Evolutionary conservation across 2,888 invertebrate species (phyloP).

Genomic region (Polydrusus cervinus): DNA sequence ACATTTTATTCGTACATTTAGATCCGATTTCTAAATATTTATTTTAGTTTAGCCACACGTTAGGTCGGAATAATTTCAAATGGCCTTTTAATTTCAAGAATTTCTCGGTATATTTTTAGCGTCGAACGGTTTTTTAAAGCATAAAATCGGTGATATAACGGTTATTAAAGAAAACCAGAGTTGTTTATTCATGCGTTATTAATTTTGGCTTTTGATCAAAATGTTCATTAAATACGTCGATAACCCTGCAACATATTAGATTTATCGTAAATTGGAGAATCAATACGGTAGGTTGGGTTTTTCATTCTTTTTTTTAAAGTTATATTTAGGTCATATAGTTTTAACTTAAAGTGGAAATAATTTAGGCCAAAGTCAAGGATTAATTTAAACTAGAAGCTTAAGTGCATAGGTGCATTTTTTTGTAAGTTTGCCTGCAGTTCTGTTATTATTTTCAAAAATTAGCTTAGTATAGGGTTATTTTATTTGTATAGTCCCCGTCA

Average conservation of each 20-base stretch:
- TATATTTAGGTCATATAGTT: constrained; percentile 3
- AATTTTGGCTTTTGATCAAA: constrained; percentile 42
- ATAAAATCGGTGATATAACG: constrained; percentile 32
- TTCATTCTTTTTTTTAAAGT: constrained; percentile 4
- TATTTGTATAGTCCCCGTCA: too few relatives aligned
- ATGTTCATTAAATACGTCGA: constrained; percentile 26
- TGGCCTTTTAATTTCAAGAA: constrained; percentile 30
- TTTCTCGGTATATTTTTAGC: constrained; percentile 29
- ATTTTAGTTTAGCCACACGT: constrained; percentile 14
- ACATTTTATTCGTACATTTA: constrained; percentile 30
- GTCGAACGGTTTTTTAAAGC: constrained; percentile 21
- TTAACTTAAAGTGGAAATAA: neutral
- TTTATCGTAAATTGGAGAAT: constrained; percentile 18
- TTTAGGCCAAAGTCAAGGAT: neutral
- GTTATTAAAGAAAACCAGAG: constrained; percentile 33
- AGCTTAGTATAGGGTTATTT: too few relatives aligned
- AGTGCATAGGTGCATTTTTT: too few relatives aligned
- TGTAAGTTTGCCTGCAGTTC: too few relatives aligned
- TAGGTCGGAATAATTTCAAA: constrained; percentile 18
- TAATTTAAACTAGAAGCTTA: too few relatives aligned
- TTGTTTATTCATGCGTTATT: constrained; percentile 41
- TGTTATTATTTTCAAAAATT: too few relatives aligned
- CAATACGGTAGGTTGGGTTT: constrained; percentile 6
- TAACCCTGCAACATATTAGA: constrained; percentile 4
- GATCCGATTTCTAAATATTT: constrained; percentile 33